Evolutionary conservation across 2,113 vertebrate species (phyloP).

Genomic region (Campylomormyrus tamandua): DNA sequence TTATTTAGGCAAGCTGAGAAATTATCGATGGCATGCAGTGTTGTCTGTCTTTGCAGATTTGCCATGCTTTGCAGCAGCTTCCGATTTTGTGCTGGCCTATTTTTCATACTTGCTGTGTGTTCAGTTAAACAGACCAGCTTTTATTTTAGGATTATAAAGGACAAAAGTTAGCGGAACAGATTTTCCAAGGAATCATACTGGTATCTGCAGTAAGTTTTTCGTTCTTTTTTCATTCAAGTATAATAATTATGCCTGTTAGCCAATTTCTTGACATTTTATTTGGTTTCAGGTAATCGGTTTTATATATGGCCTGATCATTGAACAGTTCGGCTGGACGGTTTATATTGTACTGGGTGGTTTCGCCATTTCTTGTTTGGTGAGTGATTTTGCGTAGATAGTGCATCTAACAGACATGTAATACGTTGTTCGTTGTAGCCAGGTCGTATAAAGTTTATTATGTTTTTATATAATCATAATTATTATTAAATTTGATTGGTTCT

Average conservation of each 20-base stretch:
- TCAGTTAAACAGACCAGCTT: not conserved
- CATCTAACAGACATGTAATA: not conserved
- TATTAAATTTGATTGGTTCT: constrained; percentile 13
- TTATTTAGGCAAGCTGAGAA: not conserved
- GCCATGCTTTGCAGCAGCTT: not conserved
- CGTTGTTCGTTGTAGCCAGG: not conserved
- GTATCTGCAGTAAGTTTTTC: constrained; percentile 79
- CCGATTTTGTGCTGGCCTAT: not conserved
- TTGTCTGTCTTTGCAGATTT: not conserved
- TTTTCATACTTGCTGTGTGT: not conserved
- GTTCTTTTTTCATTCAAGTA: too few relatives aligned
- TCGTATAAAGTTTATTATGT: not conserved
- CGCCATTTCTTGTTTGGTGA: constrained; percentile 86
- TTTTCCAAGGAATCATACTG: constrained; percentile 92
- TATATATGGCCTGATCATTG: constrained; percentile 78
- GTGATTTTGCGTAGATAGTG: constrained; percentile 26
- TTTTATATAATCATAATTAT: too few relatives aligned
- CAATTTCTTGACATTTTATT: constrained; percentile 13
- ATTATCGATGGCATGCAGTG: not conserved
- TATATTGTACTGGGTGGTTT: constrained; percentile 90
- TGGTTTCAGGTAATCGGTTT: constrained; percentile 79
- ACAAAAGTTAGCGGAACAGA: constrained; percentile 93
- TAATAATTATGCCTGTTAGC: not conserved
- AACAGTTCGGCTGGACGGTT: constrained; percentile 95
- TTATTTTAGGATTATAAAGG: constrained; percentile 85